These are phyloP conservation scores for Vidua chalybeata DNA, from an alignment of 2,113 vertebrate species.

Conservation along the genomic window DNA sequence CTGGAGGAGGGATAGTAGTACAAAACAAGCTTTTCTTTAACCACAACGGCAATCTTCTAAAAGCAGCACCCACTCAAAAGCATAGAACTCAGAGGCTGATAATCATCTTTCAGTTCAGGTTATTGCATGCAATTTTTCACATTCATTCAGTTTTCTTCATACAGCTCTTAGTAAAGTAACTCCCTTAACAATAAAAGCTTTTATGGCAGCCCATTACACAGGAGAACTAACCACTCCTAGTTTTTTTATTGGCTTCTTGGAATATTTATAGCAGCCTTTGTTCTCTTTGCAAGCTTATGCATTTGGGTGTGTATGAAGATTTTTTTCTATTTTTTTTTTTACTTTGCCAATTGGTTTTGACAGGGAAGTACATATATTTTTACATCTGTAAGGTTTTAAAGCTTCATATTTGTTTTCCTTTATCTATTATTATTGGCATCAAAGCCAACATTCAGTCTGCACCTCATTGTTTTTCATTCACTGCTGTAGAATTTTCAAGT, in stretches of 20 bases:
- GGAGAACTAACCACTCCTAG: slow-evolving; percentile 77
- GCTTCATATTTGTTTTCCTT: slow-evolving; percentile 9
- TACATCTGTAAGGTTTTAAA: slow-evolving; percentile 29
- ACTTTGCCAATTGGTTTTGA: background rate
- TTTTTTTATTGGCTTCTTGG: slow-evolving; percentile 79
- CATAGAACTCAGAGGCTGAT: slow-evolving; percentile 77
- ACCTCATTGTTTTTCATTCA: slow-evolving; percentile 16
- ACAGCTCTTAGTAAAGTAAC: slow-evolving; percentile 80
- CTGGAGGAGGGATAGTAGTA: slow-evolving; percentile 68
- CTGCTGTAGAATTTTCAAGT: background rate
- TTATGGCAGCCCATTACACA: slow-evolving; percentile 78
- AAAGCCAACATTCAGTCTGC: background rate
- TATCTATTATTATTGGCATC: background rate
- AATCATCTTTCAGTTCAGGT: slow-evolving; percentile 81
- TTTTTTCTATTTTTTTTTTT: background rate
- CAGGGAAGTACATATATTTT: background rate
- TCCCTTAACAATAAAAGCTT: slow-evolving; percentile 84
- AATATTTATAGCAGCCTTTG: slow-evolving; percentile 83
- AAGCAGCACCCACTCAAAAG: slow-evolving; percentile 77
- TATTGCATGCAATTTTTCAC: slow-evolving; percentile 83
- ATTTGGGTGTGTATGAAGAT: slow-evolving; percentile 58
- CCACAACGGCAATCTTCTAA: slow-evolving; percentile 78
- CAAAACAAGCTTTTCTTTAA: slow-evolving; percentile 81
- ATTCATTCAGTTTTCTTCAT: slow-evolving; percentile 81
- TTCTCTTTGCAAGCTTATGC: slow-evolving; percentile 72